Conservation (phyloP, 2,113 vertebrate genomes). For the Grammomys dolichurus region DNA sequence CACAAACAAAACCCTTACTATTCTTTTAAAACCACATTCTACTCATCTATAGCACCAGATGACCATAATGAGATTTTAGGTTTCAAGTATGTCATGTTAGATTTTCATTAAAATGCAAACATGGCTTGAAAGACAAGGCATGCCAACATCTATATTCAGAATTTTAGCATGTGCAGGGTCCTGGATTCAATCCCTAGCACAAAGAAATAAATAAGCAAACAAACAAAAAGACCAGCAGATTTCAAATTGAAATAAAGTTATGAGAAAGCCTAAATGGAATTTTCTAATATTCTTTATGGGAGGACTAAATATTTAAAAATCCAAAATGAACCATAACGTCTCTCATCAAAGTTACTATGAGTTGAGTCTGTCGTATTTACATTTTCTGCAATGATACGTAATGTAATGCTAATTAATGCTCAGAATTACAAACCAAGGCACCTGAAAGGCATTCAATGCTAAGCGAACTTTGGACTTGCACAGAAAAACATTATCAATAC, state of each 20-base stretch:
- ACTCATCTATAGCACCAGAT: not conserved
- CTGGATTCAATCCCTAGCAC: not conserved
- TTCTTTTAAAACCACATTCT: slow-evolving; percentile 22
- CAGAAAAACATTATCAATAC: slow-evolving; percentile 44
- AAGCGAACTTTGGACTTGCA: not conserved
- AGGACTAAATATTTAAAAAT: slow-evolving; percentile 52
- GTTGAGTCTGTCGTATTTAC: slow-evolving; percentile 26
- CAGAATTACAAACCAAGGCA: not conserved
- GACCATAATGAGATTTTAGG: slow-evolving; percentile 20
- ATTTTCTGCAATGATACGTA: not conserved
- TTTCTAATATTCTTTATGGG: slow-evolving; percentile 31
- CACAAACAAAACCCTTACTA: not conserved
- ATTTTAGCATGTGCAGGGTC: not conserved
- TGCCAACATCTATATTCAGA: not conserved
- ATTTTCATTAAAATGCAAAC: slow-evolving; percentile 37
- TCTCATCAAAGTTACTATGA: not conserved
- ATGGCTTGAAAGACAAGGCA: not conserved
- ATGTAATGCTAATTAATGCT: slow-evolving; percentile 29
- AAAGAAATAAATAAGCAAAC: not conserved
- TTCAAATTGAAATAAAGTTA: slow-evolving; percentile 53
- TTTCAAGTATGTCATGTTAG: not conserved
- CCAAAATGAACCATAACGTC: slow-evolving; percentile 29
- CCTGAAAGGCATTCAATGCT: not conserved
- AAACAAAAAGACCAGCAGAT: not conserved
- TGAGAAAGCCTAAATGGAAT: slow-evolving; percentile 30